A percentile compares a stretch with the other conserved stretches of the same genome.
phyloP scores from a whole-genome alignment of 2,888 invertebrate genomes.

The Dyspetes luteomarginatus region DNA sequence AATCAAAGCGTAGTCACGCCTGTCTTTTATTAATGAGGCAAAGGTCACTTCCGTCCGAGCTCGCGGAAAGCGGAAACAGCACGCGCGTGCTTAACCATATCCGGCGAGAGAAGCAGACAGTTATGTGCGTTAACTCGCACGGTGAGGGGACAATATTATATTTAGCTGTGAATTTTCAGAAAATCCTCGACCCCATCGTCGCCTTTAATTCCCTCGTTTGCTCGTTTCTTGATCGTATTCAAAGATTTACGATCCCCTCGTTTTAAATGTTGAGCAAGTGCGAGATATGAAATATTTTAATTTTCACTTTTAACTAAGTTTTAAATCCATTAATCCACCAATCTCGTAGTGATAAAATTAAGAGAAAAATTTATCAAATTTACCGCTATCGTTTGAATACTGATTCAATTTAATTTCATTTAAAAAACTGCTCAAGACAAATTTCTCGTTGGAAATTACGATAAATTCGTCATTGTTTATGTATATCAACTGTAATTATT shows the following conservation, averaged over 20 bases:
- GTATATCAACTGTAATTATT: no score
- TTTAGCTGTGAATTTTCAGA: slow-evolving; percentile 19
- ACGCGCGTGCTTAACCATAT: slow-evolving; percentile 76
- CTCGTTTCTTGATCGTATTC: neutral
- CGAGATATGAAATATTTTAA: neutral
- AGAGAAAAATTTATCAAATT: no score
- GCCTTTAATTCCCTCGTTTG: neutral
- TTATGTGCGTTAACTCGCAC: slow-evolving; percentile 27
- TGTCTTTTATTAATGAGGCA: slow-evolving; percentile 73
- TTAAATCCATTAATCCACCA: no score
- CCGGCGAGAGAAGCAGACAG: slow-evolving; percentile 65
- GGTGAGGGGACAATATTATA: slow-evolving; percentile 1
- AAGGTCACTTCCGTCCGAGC: slow-evolving; percentile 77
- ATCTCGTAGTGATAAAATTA: no score
- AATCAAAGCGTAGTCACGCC: slow-evolving; percentile 52
- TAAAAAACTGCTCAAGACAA: no score
- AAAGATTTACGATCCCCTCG: neutral
- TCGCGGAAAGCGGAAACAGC: slow-evolving; percentile 74
- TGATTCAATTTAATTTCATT: no score
- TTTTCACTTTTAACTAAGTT: neutral
- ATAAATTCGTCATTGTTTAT: no score
- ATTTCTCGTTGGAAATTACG: no score
- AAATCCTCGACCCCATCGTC: slow-evolving; percentile 4
- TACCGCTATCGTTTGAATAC: no score
- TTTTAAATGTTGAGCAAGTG: neutral